These are phyloP conservation scores for Steinernema carpocapsae DNA, from an alignment of 2,888 invertebrate genomes.

Conservation along the genomic window DNA sequence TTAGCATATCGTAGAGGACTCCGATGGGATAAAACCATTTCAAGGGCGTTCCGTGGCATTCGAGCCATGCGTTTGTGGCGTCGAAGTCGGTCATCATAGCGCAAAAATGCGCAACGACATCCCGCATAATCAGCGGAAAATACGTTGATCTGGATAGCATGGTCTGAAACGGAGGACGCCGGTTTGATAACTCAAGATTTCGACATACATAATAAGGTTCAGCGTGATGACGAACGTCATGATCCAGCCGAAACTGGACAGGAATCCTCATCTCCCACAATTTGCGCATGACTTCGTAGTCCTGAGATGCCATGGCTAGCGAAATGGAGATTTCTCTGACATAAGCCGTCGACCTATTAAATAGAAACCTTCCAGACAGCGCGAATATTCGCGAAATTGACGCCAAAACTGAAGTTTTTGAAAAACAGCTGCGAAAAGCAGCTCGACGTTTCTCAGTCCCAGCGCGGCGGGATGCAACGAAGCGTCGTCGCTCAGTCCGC, in stretches of 20 bases:
- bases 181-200: neutral
- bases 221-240: slow-evolving; percentile 86
- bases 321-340: too few relatives aligned
- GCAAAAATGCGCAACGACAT: slow-evolving; percentile 49
- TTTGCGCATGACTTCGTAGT: slow-evolving; percentile 89
- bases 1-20: slow-evolving; percentile 85
- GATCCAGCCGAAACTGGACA: slow-evolving; percentile 85
- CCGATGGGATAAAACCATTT: slow-evolving; percentile 77
- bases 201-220: slow-evolving; percentile 80
- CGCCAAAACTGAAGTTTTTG: too few relatives aligned
- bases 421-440: too few relatives aligned
- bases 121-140: slow-evolving; percentile 58
- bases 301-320: slow-evolving; percentile 69
- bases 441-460: too few relatives aligned
- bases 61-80: slow-evolving; percentile 56
- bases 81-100: slow-evolving; percentile 45
- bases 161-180: slow-evolving; percentile 51
- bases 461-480: too few relatives aligned
- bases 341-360: too few relatives aligned
- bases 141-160: slow-evolving; percentile 65
- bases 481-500: too few relatives aligned
- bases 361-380: too few relatives aligned
- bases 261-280: slow-evolving; percentile 95
- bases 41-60: slow-evolving; percentile 53
- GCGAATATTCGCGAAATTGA: too few relatives aligned